phyloP scores from a whole-genome alignment of 64 coral and sea anemone genomes.

The Montipora capricornis region DNA sequence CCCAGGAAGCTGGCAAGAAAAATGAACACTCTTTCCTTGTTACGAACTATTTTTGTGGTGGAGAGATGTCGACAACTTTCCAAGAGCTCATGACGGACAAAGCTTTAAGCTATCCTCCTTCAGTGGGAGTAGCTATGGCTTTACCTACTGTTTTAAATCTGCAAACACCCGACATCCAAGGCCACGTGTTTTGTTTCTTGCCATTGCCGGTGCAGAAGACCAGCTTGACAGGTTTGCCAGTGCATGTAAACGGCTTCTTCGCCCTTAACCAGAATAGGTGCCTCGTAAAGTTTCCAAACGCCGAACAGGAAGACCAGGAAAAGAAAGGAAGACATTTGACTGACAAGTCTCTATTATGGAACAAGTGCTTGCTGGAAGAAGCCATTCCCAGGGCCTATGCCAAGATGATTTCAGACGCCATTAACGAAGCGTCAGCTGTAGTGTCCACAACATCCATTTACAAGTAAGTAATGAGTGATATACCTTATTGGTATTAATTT shows the following conservation, averaged over 20 bases:
- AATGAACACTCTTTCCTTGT: conserved; percentile 67
- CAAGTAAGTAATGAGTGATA: background rate
- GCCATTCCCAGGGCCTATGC: conserved; percentile 79
- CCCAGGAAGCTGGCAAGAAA: background rate
- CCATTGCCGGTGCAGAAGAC: conserved; percentile 86
- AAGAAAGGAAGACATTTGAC: conserved; percentile 21
- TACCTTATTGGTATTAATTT: too few relatives aligned
- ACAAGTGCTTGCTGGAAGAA: conserved; percentile 74
- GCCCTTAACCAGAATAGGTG: conserved; percentile 92
- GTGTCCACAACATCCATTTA: background rate
- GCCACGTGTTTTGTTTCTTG: conserved; percentile 85
- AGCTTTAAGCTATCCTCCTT: conserved; percentile 76
- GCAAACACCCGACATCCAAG: background rate
- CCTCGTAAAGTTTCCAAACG: conserved; percentile 82
- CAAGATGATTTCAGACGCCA: conserved; percentile 49
- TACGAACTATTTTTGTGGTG: conserved; percentile 68
- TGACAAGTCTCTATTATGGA: conserved; percentile 88
- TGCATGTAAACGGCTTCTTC: conserved; percentile 97
- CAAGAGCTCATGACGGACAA: conserved; percentile 48
- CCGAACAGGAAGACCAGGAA: conserved; percentile 64
- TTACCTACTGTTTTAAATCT: background rate
- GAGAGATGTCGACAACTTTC: conserved; percentile 31
- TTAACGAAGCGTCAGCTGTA: background rate
- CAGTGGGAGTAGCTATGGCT: conserved; percentile 69
- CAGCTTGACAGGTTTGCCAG: conserved; percentile 89